Evolutionary conservation across 1,140 invertebrate species (phyloP).

Genomic region (Triops longicaudatus): DNA sequence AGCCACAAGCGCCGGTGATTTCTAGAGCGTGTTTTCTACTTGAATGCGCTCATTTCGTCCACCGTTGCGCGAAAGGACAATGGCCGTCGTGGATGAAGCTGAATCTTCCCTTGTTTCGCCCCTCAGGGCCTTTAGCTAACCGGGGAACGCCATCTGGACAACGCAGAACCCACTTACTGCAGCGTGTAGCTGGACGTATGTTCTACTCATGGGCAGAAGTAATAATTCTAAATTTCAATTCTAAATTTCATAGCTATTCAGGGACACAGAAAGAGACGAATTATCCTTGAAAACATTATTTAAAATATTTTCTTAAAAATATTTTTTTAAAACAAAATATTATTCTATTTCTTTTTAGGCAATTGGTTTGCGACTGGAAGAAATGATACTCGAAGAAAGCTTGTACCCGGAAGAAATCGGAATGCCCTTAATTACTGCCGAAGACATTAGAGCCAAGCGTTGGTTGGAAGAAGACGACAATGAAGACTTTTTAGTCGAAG

Average conservation of each 20-base stretch:
- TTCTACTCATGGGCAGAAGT: conserved; percentile 97
- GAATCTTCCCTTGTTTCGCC: conserved; percentile 61
- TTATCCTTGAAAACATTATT: conserved; percentile 20
- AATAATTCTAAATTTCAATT: conserved; percentile 34
- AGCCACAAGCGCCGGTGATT: conserved; percentile 73
- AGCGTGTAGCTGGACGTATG: conserved; percentile 85
- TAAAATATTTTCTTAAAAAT: conserved; percentile 25
- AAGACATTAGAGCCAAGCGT: neutral
- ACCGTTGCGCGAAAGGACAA: conserved; percentile 92
- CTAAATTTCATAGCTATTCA: conserved; percentile 13
- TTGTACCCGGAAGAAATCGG: conserved; percentile 58
- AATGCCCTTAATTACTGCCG: conserved; percentile 27
- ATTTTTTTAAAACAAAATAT: conserved; percentile 20
- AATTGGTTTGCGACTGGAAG: conserved; percentile 75
- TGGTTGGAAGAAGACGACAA: conserved; percentile 80
- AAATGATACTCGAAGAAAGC: conserved; percentile 63
- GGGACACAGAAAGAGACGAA: neutral
- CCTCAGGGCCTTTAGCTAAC: conserved; percentile 40
- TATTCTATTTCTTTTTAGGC: conserved; percentile 46
- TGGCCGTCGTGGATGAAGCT: conserved; percentile 95
- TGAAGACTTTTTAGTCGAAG: conserved; percentile 97
- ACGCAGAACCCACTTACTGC: conserved; percentile 66
- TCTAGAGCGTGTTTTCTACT: conserved; percentile 79
- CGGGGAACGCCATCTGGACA: conserved; percentile 48
- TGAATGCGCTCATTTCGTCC: conserved; percentile 93